A percentile compares a stretch with the other conserved stretches of the same genome.
Conservation (phyloP, 2,888 invertebrate species). For the Drosophila barbarae region DNA sequence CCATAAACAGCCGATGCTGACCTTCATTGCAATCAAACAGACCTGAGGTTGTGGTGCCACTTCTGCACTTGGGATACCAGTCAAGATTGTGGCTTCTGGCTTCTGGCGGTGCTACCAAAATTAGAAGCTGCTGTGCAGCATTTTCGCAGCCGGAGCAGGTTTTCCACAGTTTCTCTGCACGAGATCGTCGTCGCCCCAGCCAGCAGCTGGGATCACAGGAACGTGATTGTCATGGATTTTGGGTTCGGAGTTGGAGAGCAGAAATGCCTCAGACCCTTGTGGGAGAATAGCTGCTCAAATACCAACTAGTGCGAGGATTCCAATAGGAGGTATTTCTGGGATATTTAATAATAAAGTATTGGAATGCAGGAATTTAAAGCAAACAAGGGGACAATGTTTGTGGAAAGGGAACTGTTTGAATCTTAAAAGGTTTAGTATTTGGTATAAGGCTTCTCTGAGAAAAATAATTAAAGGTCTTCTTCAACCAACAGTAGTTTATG, state of each 20-base stretch:
- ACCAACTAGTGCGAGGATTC: conserved; percentile 1
- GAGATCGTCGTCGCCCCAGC: conserved; percentile 29
- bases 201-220: conserved; percentile 24
- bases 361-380: background rate
- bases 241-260: conserved; percentile 11
- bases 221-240: conserved; percentile 37
- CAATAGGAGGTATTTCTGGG: background rate
- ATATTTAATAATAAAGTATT: conserved; percentile 1
- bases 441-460: background rate
- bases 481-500: background rate
- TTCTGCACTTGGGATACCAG: conserved; percentile 30
- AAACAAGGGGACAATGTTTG: background rate
- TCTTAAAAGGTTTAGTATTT: too few species aligned
- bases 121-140: conserved; percentile 66
- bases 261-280: conserved; percentile 12
- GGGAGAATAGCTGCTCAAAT: conserved; percentile 5
- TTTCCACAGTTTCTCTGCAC: conserved; percentile 37
- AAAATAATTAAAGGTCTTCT: background rate
- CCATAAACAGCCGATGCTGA: conserved; percentile 70
- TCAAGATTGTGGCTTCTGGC: conserved; percentile 36
- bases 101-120: conserved; percentile 58
- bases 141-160: conserved; percentile 58
- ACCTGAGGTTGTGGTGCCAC: conserved; percentile 43
- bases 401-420: background rate
- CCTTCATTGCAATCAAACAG: conserved; percentile 73